A percentile compares a stretch with the other conserved stretches of the same genome.
Conservation (phyloP, 2,797 vertebrate species). For the Coracias cyanogaster region DNA sequence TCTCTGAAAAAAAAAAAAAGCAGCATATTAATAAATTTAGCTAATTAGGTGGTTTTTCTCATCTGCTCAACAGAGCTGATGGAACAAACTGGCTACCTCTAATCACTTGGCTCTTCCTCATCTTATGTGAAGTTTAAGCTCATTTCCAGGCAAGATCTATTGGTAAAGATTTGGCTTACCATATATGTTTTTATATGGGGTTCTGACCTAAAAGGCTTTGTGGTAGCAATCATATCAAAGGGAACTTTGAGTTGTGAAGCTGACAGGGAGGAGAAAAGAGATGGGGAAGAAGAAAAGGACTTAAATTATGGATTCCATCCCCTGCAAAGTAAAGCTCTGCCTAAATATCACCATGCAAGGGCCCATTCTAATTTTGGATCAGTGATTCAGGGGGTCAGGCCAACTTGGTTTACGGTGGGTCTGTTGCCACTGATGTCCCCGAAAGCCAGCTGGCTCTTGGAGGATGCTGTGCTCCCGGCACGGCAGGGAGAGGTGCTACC, state of each 20-base stretch:
- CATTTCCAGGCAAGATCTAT: background rate
- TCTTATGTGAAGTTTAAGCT: background rate
- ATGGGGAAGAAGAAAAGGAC: background rate
- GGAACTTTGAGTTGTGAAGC: background rate
- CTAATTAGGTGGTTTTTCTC: conserved; percentile 63
- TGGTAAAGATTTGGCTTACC: background rate
- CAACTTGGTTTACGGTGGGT: accelerated
- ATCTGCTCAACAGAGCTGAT: conserved; percentile 56
- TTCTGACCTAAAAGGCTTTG: background rate
- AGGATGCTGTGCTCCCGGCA: background rate
- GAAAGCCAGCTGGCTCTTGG: background rate
- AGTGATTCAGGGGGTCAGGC: accelerated
- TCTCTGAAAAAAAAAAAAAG: background rate
- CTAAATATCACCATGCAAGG: background rate
- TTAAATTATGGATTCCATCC: background rate
- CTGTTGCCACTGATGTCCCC: accelerated
- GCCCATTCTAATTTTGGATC: background rate
- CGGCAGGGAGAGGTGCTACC: background rate
- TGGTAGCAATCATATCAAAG: background rate
- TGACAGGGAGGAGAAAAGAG: background rate
- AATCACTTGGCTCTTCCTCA: background rate
- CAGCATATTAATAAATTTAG: conserved; percentile 73
- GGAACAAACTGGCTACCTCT: background rate
- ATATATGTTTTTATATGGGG: accelerated
- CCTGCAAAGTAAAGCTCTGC: background rate